Conservation (phyloP, 2,888 invertebrate species). For the Thymelicus sylvestris region DNA sequence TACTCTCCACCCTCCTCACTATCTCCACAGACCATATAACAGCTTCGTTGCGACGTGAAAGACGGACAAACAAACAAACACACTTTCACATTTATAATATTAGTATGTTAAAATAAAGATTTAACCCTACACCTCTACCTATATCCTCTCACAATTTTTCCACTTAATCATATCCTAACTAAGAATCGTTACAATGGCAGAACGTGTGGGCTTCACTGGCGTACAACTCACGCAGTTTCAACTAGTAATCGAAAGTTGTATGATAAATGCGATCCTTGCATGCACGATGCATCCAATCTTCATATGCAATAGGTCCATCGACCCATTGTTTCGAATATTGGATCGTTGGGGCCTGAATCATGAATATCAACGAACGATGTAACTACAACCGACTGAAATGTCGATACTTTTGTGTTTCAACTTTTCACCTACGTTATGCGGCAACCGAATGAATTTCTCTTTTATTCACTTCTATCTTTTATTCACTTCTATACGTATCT, state of each 20-base stretch:
- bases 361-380: conserved; percentile 11
- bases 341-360: conserved; percentile 21
- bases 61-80: no score
- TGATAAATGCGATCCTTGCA: conserved; percentile 32
- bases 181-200: background rate
- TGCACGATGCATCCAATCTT: conserved; percentile 33
- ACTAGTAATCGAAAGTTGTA: conserved; percentile 31
- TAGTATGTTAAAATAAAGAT: background rate
- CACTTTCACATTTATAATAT: no score
- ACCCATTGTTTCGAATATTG: conserved; percentile 22
- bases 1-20: no score
- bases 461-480: no score
- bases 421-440: no score
- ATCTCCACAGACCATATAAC: no score
- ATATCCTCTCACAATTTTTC: background rate
- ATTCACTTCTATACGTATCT: no score
- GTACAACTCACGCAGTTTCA: conserved; percentile 15
- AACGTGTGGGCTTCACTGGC: no score
- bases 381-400: background rate
- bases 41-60: no score
- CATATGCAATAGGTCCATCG: conserved; percentile 29
- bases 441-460: no score
- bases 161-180: conserved; percentile 3
- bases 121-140: background rate
- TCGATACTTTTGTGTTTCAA: background rate